phyloP scores from a whole-genome alignment of 1,140 invertebrate genomes.

The Whitmania pigra region DNA sequence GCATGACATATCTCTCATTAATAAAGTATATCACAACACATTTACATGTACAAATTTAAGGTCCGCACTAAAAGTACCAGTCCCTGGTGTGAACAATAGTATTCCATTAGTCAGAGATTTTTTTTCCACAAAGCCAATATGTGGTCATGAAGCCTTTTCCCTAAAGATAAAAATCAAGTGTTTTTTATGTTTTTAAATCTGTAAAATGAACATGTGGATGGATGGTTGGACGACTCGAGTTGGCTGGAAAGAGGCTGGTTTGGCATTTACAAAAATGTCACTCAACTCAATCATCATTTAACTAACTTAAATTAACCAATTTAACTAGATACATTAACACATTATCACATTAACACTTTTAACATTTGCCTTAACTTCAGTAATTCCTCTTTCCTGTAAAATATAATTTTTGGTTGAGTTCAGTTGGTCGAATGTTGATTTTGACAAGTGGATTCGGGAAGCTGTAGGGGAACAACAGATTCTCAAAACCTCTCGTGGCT shows the following conservation, averaged over 20 bases:
- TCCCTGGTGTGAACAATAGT: background rate
- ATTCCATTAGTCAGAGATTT: background rate
- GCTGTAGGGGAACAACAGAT: background rate
- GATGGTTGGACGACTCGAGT: too few relatives aligned
- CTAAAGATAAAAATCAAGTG: background rate
- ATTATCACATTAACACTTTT: too few relatives aligned
- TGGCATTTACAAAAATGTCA: too few relatives aligned
- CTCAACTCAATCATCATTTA: too few relatives aligned
- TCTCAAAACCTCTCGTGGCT: background rate
- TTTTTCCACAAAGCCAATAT: conserved; percentile 7
- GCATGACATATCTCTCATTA: too few relatives aligned
- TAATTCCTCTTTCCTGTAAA: conserved; percentile 2
- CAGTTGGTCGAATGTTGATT: background rate
- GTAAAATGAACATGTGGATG: too few relatives aligned
- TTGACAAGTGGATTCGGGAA: background rate
- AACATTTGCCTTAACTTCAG: background rate
- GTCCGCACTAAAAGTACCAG: too few relatives aligned
- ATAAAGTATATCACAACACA: too few relatives aligned
- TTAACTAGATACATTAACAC: too few relatives aligned
- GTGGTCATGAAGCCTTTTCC: background rate
- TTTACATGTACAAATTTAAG: too few relatives aligned
- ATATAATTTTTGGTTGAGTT: background rate
- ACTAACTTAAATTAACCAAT: too few relatives aligned
- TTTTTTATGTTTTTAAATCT: background rate
- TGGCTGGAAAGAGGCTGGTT: too few relatives aligned